Conservation (phyloP, 2,113 vertebrate species). For the Syngnathoides biaculeatus region DNA sequence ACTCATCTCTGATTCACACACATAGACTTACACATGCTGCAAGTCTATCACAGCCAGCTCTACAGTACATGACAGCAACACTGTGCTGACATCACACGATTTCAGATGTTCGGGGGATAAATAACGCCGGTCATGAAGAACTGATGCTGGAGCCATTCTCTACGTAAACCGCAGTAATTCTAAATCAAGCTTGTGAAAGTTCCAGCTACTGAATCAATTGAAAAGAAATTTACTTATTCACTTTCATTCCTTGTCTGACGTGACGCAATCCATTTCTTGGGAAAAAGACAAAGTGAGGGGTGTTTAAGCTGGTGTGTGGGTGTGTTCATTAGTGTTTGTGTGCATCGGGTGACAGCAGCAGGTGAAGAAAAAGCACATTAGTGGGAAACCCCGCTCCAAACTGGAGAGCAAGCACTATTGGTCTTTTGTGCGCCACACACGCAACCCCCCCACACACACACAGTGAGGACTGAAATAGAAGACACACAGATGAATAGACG, state of each 20-base stretch:
- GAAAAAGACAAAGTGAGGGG: not conserved
- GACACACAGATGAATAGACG: not conserved
- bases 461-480: not conserved
- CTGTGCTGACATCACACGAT: not conserved
- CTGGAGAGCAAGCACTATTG: conserved; percentile 21
- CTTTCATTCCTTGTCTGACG: not conserved
- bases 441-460: conserved; percentile 9
- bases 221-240: not conserved
- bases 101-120: not conserved
- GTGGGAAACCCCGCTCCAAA: conserved; percentile 28
- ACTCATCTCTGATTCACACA: conserved; percentile 38
- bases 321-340: conserved; percentile 10
- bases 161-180: not conserved
- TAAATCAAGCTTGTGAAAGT: not conserved
- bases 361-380: conserved; percentile 42
- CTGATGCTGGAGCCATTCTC: not conserved
- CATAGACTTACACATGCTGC: not conserved
- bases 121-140: not conserved
- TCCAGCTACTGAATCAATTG: not conserved
- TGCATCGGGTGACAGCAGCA: conserved; percentile 23
- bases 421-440: conserved; percentile 21
- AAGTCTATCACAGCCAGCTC: conserved; percentile 22
- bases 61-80: conserved; percentile 10
- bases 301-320: conserved; percentile 15
- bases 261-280: not conserved